Conservation (phyloP, 2,888 invertebrate genomes). For the Beris chalybata region DNA sequence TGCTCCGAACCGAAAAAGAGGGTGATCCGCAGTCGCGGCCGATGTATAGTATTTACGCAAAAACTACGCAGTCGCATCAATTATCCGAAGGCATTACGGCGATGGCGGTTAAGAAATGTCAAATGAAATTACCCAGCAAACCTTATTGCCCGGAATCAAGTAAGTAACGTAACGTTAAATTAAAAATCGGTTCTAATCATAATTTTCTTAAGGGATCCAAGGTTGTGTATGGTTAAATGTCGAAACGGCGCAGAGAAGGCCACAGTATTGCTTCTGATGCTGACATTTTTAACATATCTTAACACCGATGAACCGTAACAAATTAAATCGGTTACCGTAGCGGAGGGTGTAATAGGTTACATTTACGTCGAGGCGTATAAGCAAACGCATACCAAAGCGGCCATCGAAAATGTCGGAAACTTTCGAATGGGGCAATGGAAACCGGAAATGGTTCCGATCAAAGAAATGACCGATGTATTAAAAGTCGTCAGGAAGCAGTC, state of each 20-base stretch:
- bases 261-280: conserved; percentile 89
- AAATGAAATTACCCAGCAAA: conserved; percentile 98
- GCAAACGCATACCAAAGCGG: conserved; percentile 95
- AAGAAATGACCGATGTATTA: conserved; percentile 99
- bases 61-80: conserved; percentile 91
- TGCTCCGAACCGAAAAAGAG: conserved; percentile 40
- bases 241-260: conserved; percentile 96
- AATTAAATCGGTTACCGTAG: conserved; percentile 96
- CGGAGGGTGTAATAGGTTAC: conserved; percentile 97
- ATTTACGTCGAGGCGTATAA: conserved; percentile 98
- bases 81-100: conserved; percentile 84
- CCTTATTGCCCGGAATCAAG: conserved; percentile 95
- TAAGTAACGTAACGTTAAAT: conserved; percentile 53
- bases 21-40: conserved; percentile 52
- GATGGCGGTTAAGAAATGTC: conserved; percentile 97
- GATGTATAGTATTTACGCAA: conserved; percentile 89
- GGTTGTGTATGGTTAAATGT: conserved; percentile 99
- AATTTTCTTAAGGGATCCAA: conserved; percentile 76
- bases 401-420: conserved; percentile 92
- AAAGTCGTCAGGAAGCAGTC: conserved; percentile 96
- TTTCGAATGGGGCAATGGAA: conserved; percentile 90
- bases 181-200: neutral
- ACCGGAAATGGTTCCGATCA: conserved; percentile 98
- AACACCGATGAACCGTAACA: conserved; percentile 81
- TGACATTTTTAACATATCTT: conserved; percentile 92